phyloP scores from a whole-genome alignment of 2,888 invertebrate genomes.

The Morpho achilles region DNA sequence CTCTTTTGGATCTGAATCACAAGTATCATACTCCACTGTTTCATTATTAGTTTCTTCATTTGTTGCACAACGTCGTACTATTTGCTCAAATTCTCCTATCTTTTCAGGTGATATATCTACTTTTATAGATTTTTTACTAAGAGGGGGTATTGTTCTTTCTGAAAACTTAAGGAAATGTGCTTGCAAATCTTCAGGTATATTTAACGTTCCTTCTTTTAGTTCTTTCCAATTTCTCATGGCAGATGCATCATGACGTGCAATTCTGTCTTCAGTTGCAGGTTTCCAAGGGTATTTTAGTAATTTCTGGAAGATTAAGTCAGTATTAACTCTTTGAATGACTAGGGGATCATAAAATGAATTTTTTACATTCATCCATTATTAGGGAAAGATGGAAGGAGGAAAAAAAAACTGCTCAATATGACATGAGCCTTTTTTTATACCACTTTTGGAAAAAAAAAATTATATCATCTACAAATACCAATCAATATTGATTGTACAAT shows the following conservation, averaged over 20 bases:
- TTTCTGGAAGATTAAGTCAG: conserved; percentile 65
- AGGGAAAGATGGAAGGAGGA: too few species aligned
- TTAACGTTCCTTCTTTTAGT: conserved; percentile 77
- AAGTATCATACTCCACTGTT: conserved; percentile 3
- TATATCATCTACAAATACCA: too few species aligned
- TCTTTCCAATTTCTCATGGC: conserved; percentile 85
- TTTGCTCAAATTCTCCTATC: conserved; percentile 70
- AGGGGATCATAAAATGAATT: too few species aligned
- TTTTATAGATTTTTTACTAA: conserved; percentile 55
- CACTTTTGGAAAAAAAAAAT: too few species aligned
- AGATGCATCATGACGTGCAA: conserved; percentile 81
- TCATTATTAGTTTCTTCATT: conserved; percentile 34
- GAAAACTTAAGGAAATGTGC: conserved; percentile 84
- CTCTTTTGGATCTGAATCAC: conserved; percentile 15
- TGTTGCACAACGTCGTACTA: conserved; percentile 61
- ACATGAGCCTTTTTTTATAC: too few species aligned
- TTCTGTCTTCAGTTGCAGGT: conserved; percentile 75
- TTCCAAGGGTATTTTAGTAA: conserved; percentile 83
- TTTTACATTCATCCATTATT: too few species aligned
- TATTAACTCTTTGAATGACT: too few species aligned
- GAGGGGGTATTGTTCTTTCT: conserved; percentile 72
- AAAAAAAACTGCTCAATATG: too few species aligned
- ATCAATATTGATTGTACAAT: too few species aligned
- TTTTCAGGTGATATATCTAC: conserved; percentile 47
- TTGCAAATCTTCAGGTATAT: conserved; percentile 62